Evolutionary conservation across 2,113 vertebrate genomes (phyloP), one percentile per base, ranked within the genome.

Genomic region (Caranx melampygus): DNA sequence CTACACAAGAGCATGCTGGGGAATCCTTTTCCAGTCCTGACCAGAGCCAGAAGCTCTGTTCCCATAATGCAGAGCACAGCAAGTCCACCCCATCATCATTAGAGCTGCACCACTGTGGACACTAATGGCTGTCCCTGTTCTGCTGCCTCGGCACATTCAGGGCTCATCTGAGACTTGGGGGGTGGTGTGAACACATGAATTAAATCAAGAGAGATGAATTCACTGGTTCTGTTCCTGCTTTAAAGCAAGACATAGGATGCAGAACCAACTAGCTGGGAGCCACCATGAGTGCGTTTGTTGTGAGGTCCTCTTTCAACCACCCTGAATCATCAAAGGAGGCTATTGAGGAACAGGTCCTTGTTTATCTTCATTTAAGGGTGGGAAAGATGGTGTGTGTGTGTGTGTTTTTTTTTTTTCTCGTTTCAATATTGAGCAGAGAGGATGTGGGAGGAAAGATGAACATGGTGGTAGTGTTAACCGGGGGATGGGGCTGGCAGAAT

Each of bases 11-110:
- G 66, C 70, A 68, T 2, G 37, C 45, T 80, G 78, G 80, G 63
- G 79, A 68, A 66, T 77, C 77, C 63, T 51, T 65, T 74, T 76
- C 45, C 66, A 7, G 26, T 58, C n/a, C 45, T 54, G 40, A 84
- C 57, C 77, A 70, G 37, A 72, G 75, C 60, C 49, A 14, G 7
- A 58, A 72, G 73, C 74, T 72, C 67, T 66, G 55, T 72, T 13
- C 81, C 70, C 70, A 87, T 73, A 92, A 90, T 92, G 91, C 92
- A 84, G 45, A 85, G 87, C 84, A 40, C 85, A 92, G 93, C 91
- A 94, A 91, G 85, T 90, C 84, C 82, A 85, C 78, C 88, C 91
- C 91, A 92, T 93, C 92, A 93, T 93, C 93, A 94, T 95, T 94
- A 94, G 74, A 81, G 81, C 52, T 59, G 37, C 21, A 63, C 65